Percentiles rank a stretch among this genome's conserved stretches.
Conservation (phyloP, 2,113 vertebrate species). For the Stegostoma tigrinum region DNA sequence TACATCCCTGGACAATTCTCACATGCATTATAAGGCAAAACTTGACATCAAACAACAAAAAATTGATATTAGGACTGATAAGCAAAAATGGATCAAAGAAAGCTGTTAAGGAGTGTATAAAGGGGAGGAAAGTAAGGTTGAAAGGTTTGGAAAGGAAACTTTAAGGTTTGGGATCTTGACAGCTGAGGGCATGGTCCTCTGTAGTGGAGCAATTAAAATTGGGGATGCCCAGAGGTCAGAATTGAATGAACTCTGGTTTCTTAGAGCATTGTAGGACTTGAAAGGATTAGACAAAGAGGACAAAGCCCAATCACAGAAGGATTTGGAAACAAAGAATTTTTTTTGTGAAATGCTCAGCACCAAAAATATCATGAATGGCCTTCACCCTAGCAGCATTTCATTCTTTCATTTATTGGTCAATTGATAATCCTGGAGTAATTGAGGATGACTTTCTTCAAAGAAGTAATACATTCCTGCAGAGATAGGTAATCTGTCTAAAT, state of each 20-base stretch:
- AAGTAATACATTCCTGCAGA: conserved; percentile 5
- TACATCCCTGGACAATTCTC: background rate
- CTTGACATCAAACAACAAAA: background rate
- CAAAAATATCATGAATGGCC: background rate
- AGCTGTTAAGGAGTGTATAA: background rate
- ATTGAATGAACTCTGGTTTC: background rate
- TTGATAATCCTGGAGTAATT: conserved; percentile 11
- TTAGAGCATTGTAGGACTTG: background rate
- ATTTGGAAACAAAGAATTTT: background rate
- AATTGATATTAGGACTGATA: background rate
- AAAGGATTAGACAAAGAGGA: background rate
- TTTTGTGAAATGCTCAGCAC: background rate
- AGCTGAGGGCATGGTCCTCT: background rate
- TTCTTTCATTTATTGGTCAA: background rate
- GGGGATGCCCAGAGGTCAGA: background rate
- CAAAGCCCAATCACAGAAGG: too few species aligned
- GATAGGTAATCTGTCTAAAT: conserved; percentile 23
- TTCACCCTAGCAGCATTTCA: background rate
- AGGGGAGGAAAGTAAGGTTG: too few species aligned
- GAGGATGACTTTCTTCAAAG: conserved; percentile 24
- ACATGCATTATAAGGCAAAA: background rate
- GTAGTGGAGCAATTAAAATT: background rate
- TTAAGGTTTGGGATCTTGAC: background rate
- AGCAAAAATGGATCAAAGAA: background rate
- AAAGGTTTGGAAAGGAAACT: background rate